phyloP scores from a whole-genome alignment of 2,113 vertebrate genomes.

The Cepphus grylle region DNA sequence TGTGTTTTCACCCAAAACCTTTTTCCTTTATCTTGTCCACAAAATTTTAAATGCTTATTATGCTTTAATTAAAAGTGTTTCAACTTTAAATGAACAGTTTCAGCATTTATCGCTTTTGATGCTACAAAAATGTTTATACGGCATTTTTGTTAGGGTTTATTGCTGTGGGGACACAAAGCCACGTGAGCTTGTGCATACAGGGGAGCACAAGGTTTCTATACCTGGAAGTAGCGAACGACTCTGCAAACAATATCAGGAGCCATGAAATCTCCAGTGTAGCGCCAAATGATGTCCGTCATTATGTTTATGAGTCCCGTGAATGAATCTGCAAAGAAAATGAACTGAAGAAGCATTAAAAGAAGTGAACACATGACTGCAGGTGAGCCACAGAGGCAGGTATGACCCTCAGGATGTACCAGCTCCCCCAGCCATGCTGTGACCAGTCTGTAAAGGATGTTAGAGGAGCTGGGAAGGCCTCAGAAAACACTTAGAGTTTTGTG shows the following conservation, averaged over 20 bases:
- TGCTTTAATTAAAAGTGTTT: neutral
- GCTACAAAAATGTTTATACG: neutral
- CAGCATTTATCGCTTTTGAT: neutral
- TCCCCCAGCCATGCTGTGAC: neutral
- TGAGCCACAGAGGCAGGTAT: neutral
- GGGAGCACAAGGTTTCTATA: neutral
- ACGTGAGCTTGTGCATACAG: fast-evolving
- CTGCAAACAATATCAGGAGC: constrained; percentile 76
- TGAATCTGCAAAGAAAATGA: constrained; percentile 58
- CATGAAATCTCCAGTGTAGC: constrained; percentile 78
- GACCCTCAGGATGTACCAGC: neutral
- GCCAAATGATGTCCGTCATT: constrained; percentile 79
- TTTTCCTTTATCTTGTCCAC: neutral
- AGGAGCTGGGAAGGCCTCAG: neutral
- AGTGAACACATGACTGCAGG: neutral
- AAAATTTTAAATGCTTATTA: neutral
- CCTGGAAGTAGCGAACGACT: constrained; percentile 75
- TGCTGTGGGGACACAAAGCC: neutral
- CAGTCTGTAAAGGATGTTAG: neutral
- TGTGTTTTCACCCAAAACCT: neutral
- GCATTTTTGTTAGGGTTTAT: neutral
- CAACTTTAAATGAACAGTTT: neutral
- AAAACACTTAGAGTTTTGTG: neutral
- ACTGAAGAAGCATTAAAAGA: neutral
- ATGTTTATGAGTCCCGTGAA: constrained; percentile 78